Percentiles rank a stretch among this genome's conserved stretches.
These are phyloP conservation scores for Colaptes auratus DNA, from an alignment of 2,113 vertebrate genomes.

Conservation along the genomic window DNA sequence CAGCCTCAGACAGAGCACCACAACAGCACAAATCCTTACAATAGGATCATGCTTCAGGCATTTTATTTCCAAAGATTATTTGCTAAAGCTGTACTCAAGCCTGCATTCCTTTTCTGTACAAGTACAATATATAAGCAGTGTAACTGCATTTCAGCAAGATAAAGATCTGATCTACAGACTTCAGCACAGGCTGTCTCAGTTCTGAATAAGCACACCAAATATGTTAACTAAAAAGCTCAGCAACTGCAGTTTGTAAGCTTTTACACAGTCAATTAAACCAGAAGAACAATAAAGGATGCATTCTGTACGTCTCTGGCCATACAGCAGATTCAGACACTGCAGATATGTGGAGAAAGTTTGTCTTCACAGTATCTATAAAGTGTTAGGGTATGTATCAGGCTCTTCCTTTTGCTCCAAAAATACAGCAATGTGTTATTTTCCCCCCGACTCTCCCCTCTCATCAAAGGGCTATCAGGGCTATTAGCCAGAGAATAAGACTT, in stretches of 20 bases:
- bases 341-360: background rate
- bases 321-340: background rate
- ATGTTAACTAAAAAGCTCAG: background rate
- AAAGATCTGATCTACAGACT: background rate
- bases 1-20: background rate
- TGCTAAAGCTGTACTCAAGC: background rate
- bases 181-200: background rate
- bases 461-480: background rate
- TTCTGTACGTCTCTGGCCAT: background rate
- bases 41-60: slow-evolving; percentile 29
- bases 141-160: slow-evolving; percentile 20
- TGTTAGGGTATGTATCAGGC: background rate
- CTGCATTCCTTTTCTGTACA: slow-evolving; percentile 28
- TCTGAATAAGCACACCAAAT: background rate
- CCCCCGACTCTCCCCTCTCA: background rate
- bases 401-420: background rate
- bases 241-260: background rate
- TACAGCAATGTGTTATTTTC: background rate
- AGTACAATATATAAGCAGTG: background rate
- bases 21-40: slow-evolving; percentile 43
- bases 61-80: slow-evolving; percentile 54
- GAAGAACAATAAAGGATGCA: background rate
- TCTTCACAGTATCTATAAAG: background rate
- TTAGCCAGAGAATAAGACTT: background rate
- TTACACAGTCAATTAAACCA: background rate